Conservation (phyloP, 2,113 vertebrate species). For the Peromyscus californicus region DNA sequence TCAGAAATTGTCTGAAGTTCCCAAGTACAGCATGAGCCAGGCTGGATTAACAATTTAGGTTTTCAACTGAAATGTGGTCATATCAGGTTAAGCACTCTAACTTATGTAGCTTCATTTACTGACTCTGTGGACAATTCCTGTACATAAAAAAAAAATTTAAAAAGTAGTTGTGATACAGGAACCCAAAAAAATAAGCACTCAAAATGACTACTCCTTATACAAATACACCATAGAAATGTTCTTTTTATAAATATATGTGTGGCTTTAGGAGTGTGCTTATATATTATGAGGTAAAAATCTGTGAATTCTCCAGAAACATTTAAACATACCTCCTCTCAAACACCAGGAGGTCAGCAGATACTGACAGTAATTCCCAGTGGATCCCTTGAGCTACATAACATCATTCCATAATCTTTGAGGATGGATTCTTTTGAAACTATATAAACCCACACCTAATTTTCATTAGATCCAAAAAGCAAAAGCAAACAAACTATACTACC, state of each 20-base stretch:
- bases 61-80: not conserved
- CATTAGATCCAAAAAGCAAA: not conserved
- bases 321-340: not conserved
- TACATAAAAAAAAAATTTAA: not conserved
- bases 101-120: not conserved
- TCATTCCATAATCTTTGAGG: not conserved
- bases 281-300: conserved; percentile 9
- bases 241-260: not conserved
- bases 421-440: not conserved
- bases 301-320: conserved; percentile 32
- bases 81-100: not conserved
- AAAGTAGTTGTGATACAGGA: not conserved
- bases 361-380: not conserved
- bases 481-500: not conserved
- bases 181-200: not conserved
- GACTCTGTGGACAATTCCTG: not conserved
- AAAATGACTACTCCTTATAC: not conserved
- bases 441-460: conserved; percentile 11
- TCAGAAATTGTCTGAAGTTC: not conserved
- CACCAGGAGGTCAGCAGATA: not conserved
- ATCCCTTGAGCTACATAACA: not conserved
- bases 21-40: not conserved
- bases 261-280: not conserved
- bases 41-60: not conserved
- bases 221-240: not conserved